Evolutionary conservation across 2,797 vertebrate species (phyloP), one percentile per base, ranked within the genome.

Genomic region (Acridotheres tristis): DNA sequence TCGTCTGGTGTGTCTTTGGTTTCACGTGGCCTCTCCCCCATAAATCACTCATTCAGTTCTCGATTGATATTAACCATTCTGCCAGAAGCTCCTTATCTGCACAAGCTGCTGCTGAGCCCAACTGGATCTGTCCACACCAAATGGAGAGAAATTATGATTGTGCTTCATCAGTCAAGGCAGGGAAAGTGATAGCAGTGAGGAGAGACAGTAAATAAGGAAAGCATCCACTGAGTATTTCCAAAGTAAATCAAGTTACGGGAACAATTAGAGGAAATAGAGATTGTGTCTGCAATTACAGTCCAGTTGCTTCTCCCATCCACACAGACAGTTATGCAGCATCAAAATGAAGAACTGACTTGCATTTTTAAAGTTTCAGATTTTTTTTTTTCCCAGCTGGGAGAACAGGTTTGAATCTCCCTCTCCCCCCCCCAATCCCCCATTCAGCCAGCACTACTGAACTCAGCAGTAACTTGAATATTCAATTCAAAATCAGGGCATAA

Each of bases 231-330:
- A 87, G 43, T 51, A 42, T 53, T 79, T 79, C 67, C 76, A 71
- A 82, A 94, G 85, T 90, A 91, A 95, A 95, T 95, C 85, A 89
- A 94, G 74, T 95, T 94, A 90, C 1, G 0, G 67, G 53, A 88
- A 91, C 83, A 96, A 95, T 93, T 96, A 95, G 77, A 86, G 88
- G 53, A 93, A 90, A 89, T 40, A 59, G 74, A 87, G 71, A 77
- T 92, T 91, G 88, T 69, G 43, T 22, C 74, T 87, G 83, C 77
- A 86, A 85, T 95, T 82, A 87, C 40, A 54, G 26, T 43, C 53
- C 30, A 48, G 22, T 48, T 78, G 47, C 66, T 86, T 93, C 59
- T 94, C 43, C 66, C 62, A 69, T 43, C 69, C 48, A 1, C 26
- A 16, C 40, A 66, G 58, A 48, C 83, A 76, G 59, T 62, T 78